Conservation (phyloP, 64 coral and sea anemone species). For the Orbicella faveolata region DNA sequence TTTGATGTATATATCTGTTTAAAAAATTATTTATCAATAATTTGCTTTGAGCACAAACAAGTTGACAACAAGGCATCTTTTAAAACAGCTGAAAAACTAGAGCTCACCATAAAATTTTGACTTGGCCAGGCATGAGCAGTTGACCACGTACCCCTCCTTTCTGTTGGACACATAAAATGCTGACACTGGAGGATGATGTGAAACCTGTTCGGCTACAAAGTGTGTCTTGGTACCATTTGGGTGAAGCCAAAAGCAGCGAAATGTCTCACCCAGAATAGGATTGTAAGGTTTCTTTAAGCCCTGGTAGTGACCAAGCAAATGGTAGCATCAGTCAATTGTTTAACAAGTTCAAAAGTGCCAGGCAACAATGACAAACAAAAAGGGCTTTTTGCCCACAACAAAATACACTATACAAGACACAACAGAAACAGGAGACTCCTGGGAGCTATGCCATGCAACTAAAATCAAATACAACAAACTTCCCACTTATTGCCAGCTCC, state of each 20-base stretch:
- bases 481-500: too few relatives aligned
- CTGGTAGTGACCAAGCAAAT: conserved; percentile 4
- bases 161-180: conserved; percentile 93
- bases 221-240: conserved; percentile 80
- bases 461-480: too few relatives aligned
- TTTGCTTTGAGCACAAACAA: too few relatives aligned
- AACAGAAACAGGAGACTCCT: too few relatives aligned
- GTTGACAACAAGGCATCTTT: too few relatives aligned
- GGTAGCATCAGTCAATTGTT: background rate
- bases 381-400: too few relatives aligned
- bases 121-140: conserved; percentile 91
- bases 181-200: conserved; percentile 97
- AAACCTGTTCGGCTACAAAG: conserved; percentile 93
- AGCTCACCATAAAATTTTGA: conserved; percentile 98
- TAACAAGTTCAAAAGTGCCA: background rate
- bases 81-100: too few relatives aligned
- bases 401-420: too few relatives aligned
- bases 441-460: too few relatives aligned
- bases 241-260: conserved; percentile 93
- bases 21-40: too few relatives aligned
- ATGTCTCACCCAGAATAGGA: conserved; percentile 94
- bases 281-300: conserved; percentile 99
- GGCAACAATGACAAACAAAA: too few relatives aligned
- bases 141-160: conserved; percentile 92
- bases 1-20: too few relatives aligned